Evolutionary conservation across 1,140 invertebrate genomes (phyloP), one percentile per base, ranked within the genome.

Genomic region (Drosophila albomicans): DNA sequence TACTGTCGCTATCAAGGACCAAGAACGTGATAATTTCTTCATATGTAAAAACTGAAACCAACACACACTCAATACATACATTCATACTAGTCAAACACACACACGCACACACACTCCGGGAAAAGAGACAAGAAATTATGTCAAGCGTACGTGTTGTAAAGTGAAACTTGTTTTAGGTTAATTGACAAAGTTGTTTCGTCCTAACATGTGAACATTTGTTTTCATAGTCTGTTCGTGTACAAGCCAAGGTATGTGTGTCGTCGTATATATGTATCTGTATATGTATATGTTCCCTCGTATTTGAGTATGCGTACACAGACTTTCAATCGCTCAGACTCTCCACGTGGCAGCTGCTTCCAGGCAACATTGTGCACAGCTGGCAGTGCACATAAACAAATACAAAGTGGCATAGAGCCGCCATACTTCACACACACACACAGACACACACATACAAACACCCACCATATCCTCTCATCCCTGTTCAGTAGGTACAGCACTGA

Each of bases 1-100:
- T 93, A 93, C 80, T 93, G 92, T 86, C 92, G 92, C 61, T 93
- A 88, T 81, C 85, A 91, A 85, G 92, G 92, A 91, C 91, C 92
- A 91, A 91, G 88, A 91, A 92, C 92, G 81, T 92, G 91, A 92
- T 92, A 89, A 89, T 89, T 89, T 89, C 78, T 84, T 80, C 61
- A 84, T 85, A 68, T 75, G 74, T 85, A 85, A 75, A 85, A 59
- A 25, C 59, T 81, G 62, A 61, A 43, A 41, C 20, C 45, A 73
- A 28, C n/a, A 65, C n/a, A 65, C 48, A 63, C 48, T 52, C 28
- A 52, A 51, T 30, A 61, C 38, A 57, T 30, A 56, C 35, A 51
- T 15, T 51, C 43, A 58, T 13, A 67, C 41, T 62, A 13, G 51
- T 25, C 46, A 25, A 25, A 25, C 38, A 48, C 41, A 61, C 45